These are phyloP conservation scores for Acropora tenuis DNA, from an alignment of 64 coral and sea anemone species.

Conservation along the genomic window DNA sequence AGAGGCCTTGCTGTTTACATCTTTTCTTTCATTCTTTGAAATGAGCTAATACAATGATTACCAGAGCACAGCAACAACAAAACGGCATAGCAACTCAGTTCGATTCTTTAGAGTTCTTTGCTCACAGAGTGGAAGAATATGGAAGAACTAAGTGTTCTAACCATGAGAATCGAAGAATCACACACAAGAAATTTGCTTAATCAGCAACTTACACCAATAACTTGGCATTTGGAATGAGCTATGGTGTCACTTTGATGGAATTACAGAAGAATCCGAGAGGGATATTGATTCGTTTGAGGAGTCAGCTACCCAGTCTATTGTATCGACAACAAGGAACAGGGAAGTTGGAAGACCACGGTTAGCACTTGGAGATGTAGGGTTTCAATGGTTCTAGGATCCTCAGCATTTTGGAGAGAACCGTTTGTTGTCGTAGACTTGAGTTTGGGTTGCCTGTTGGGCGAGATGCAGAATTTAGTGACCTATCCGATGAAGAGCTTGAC, in stretches of 20 bases:
- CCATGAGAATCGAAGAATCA: no score
- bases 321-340: not conserved
- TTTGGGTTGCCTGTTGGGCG: constrained; percentile 9
- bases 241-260: not conserved
- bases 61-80: no score
- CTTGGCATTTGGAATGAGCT: not conserved
- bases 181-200: not conserved
- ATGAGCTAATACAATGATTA: no score
- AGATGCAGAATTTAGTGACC: not conserved
- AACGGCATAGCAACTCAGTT: no score
- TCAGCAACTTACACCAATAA: not conserved
- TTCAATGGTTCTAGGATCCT: constrained; percentile 8
- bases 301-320: not conserved
- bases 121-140: no score
- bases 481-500: no score
- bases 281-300: not conserved
- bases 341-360: constrained; percentile 30
- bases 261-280: not conserved
- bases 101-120: no score
- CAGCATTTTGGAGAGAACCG: constrained; percentile 14
- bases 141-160: no score
- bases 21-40: no score
- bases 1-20: no score
- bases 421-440: not conserved
- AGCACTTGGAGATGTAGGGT: not conserved